Evolutionary conservation across 2,888 invertebrate species (phyloP), one percentile per base, ranked within the genome.

Genomic region (Acrobasis suavella): DNA sequence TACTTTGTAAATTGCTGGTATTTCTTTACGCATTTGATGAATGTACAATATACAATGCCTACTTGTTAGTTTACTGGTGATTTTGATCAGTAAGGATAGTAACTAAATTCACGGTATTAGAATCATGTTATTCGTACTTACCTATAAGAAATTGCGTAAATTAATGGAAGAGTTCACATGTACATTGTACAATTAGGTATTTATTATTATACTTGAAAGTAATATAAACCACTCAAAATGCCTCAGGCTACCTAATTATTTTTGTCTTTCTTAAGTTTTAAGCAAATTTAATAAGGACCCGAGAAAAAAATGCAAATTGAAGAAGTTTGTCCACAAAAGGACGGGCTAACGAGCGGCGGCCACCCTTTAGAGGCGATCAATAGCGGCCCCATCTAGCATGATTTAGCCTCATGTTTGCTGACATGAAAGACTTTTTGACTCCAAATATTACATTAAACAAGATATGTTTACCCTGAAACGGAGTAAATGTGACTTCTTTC

Each of bases 241-340:
- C 17, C 22, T 3, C 22, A 3, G 22, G 22, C 22, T 22, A 3
- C 22, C 22, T 22, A 16, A 39, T 56, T 56, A 0, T 56, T 56
- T 42, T 42, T 12, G 42, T 46, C 22, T 22, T 46, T 46, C 46
- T 56, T 10, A 42, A 56, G 42, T 56, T 56, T 56, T 42, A 56
- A 49, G 50, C 50, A 60, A 60, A 51, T 60, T 60, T 60, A 60
- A 60, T 60, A 60, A 51, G 49, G 39, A 52, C 54, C 12, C 60
- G 39, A 38, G 15, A 51, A 61, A 60, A 59, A 61, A 61, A 61
- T 61, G 61, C 38, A 60, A 60, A 60, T 60, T 60, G 42, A 51
- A 17, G 38, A 60, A 60, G 60, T 60, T 60, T 60, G 60, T 51
- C 60, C 60, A 50, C 60, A 60, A 50, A 60, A 52, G 38, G 60